Percentiles rank a stretch among this genome's conserved stretches.
Evolutionary conservation across 2,797 vertebrate species (phyloP).

Genomic region (Amblyopsis hoosieri): DNA sequence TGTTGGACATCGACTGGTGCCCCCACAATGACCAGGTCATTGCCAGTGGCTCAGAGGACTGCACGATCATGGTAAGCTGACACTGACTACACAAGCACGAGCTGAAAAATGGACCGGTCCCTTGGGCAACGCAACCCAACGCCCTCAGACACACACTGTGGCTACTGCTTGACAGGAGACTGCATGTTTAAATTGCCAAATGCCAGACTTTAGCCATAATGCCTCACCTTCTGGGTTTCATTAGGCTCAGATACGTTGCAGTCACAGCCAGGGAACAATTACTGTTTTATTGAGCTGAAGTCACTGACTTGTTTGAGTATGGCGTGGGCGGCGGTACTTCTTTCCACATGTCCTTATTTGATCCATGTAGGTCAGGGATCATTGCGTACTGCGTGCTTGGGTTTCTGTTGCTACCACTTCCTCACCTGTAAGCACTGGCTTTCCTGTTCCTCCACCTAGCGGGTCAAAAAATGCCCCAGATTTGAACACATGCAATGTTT

Average conservation of each 20-base stretch:
- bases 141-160: constrained; percentile 24
- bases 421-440: constrained; percentile 54
- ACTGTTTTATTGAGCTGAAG: constrained; percentile 71
- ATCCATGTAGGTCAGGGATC: constrained; percentile 31
- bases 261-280: constrained; percentile 69
- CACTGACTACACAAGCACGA: constrained; percentile 26
- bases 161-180: constrained; percentile 27
- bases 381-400: constrained; percentile 26
- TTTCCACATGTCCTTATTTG: constrained; percentile 67
- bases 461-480: neutral
- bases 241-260: constrained; percentile 65
- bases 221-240: constrained; percentile 70
- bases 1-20: constrained; percentile 98
- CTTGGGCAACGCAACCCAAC: constrained; percentile 1
- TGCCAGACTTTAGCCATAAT: constrained; percentile 41
- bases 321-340: constrained; percentile 34
- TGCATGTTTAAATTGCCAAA: constrained; percentile 49
- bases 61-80: constrained; percentile 90
- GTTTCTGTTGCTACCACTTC: constrained; percentile 30
- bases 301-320: constrained; percentile 63
- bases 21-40: constrained; percentile 96
- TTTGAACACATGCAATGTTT: constrained; percentile 25
- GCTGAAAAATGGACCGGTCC: neutral
- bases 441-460: constrained; percentile 27
- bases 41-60: constrained; percentile 96